Conservation (phyloP, 2,888 invertebrate species). For the Anarsia innoxiella region DNA sequence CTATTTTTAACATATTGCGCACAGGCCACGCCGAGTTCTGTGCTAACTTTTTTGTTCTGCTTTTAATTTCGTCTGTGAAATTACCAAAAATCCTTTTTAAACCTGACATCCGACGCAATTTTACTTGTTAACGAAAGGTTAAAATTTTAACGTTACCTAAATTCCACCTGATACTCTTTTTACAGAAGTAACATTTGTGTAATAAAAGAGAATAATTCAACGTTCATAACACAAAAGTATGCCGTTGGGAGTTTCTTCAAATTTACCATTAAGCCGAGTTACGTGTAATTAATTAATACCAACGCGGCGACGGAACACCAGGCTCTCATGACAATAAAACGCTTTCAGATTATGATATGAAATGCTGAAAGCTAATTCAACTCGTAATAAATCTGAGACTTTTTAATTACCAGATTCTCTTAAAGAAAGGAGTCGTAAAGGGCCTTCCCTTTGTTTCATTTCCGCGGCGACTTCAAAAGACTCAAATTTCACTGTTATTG, state of each 20-base stretch:
- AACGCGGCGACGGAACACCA: slow-evolving; percentile 19
- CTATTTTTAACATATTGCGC: slow-evolving; percentile 42
- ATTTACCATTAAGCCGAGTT: slow-evolving; percentile 45
- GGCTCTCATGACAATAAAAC: slow-evolving; percentile 51
- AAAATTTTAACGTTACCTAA: too few species aligned
- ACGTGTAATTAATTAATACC: slow-evolving; percentile 56
- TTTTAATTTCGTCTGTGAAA: slow-evolving; percentile 1
- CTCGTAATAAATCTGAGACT: slow-evolving; percentile 61
- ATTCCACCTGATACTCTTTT: too few species aligned
- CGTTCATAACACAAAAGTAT: slow-evolving; percentile 39
- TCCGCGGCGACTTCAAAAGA: slow-evolving; percentile 45
- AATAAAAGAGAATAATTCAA: too few species aligned
- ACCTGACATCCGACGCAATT: neutral
- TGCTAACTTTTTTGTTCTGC: slow-evolving; percentile 6
- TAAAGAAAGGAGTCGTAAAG: slow-evolving; percentile 43
- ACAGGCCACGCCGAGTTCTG: slow-evolving; percentile 2
- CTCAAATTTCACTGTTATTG: slow-evolving; percentile 33
- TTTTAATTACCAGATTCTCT: slow-evolving; percentile 57
- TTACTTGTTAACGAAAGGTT: neutral
- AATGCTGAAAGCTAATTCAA: slow-evolving; percentile 64
- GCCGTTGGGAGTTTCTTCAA: slow-evolving; percentile 34
- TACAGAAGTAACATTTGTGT: too few species aligned
- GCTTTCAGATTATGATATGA: slow-evolving; percentile 64
- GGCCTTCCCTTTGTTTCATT: slow-evolving; percentile 46
- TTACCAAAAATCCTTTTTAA: slow-evolving; percentile 4